These are phyloP conservation scores for Lithosia quadra DNA, from an alignment of 2,888 invertebrate genomes.

Conservation along the genomic window DNA sequence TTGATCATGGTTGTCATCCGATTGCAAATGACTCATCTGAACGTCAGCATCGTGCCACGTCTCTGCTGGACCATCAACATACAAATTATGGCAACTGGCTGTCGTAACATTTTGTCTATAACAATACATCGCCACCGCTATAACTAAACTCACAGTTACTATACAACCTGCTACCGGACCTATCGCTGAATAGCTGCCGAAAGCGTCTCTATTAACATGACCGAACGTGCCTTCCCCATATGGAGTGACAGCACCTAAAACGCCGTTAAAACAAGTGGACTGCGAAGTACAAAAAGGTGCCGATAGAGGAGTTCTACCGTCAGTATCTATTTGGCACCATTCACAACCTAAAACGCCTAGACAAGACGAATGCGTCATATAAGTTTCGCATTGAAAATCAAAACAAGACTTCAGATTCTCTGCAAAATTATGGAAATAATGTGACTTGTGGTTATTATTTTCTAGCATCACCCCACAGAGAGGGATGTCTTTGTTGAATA, in stretches of 20 bases:
- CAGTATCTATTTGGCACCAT: slow-evolving; percentile 95
- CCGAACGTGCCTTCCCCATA: slow-evolving; percentile 91
- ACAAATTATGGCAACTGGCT: slow-evolving; percentile 81
- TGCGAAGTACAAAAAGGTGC: slow-evolving; percentile 93
- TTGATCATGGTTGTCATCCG: slow-evolving; percentile 89
- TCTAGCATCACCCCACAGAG: slow-evolving; percentile 82
- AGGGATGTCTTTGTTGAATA: slow-evolving; percentile 70
- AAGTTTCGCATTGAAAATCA: slow-evolving; percentile 89
- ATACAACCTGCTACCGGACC: slow-evolving; percentile 96
- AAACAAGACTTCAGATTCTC: slow-evolving; percentile 89
- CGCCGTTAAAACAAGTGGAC: slow-evolving; percentile 94
- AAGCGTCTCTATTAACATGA: slow-evolving; percentile 78
- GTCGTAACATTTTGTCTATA: slow-evolving; percentile 90
- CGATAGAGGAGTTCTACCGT: slow-evolving; percentile 89
- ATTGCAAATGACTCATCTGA: slow-evolving; percentile 91
- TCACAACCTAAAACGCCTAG: slow-evolving; percentile 94
- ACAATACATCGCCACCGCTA: slow-evolving; percentile 94
- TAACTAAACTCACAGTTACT: slow-evolving; percentile 92
- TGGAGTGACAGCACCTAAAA: slow-evolving; percentile 93
- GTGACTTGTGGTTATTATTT: slow-evolving; percentile 81
- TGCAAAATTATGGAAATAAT: slow-evolving; percentile 83
- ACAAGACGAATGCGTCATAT: slow-evolving; percentile 88
- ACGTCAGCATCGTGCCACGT: slow-evolving; percentile 87
- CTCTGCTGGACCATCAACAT: slow-evolving; percentile 83
- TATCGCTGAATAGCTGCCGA: slow-evolving; percentile 90